A percentile compares a stretch with the other conserved stretches of the same genome.
Evolutionary conservation across 30 jellyfish, hydroid and myxozoan species (phyloP).

Genomic region (Clytia hemisphaerica): DNA sequence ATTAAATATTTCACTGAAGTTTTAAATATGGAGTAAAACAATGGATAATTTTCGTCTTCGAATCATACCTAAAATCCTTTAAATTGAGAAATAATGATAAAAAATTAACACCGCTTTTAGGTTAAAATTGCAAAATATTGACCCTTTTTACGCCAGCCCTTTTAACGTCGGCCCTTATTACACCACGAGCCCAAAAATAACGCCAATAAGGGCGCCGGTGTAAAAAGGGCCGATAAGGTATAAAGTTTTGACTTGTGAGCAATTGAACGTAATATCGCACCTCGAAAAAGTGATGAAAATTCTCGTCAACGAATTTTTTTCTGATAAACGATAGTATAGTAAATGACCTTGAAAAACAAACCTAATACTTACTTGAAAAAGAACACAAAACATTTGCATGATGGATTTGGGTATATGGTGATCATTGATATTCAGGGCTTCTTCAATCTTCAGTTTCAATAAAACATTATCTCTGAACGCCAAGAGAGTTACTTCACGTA

Average conservation of each 20-base stretch:
- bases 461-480: slow-evolving; percentile 80
- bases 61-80: no score
- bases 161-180: no score
- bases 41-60: no score
- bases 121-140: no score
- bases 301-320: background rate
- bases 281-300: background rate
- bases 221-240: no score
- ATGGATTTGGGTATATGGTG: slow-evolving; percentile 48
- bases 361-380: slow-evolving; percentile 73
- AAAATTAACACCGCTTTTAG: no score
- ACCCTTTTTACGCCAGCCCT: no score
- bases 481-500: slow-evolving; percentile 58
- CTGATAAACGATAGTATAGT: background rate
- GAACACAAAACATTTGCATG: slow-evolving; percentile 80
- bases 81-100: no score
- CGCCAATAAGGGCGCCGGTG: no score
- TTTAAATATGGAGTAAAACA: no score
- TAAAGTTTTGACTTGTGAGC: background rate
- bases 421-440: slow-evolving; percentile 48
- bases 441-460: slow-evolving; percentile 73
- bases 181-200: no score
- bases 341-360: background rate
- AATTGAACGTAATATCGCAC: background rate
- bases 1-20: no score